Evolutionary conservation across 2,113 vertebrate species (phyloP), one percentile per base, ranked within the genome.

Genomic region (Agapornis roseicollis): DNA sequence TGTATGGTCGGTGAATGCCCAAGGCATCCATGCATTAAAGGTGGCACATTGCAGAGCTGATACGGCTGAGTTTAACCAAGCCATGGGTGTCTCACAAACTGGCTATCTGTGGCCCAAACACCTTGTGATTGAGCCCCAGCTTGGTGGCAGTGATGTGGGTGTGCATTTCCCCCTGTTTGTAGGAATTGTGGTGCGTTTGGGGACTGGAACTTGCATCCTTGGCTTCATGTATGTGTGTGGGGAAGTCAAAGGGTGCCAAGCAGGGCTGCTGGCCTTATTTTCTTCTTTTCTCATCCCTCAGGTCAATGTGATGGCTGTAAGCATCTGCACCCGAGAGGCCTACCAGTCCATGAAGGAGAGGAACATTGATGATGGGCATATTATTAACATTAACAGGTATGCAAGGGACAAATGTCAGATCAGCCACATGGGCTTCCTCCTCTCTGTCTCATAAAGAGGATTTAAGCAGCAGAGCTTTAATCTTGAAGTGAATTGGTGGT

Each of bases 381-480:
- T 99, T 77, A 99, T 99, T 96, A 99, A 99, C 95, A 99, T 99
- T 96, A 99, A 99, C 98, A 99, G 99, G 99, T 99, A 91, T 33
- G 35, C 10, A 8, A 3, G 7, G 28, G 0, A 13, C 31, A 17
- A 46, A 1, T 12, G 19, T 44, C 79, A 74, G 35, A 5, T 66
- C 68, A 46, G 44, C 69, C 55, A 9, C 0, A 1, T 17, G 39
- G 23, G 13, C 47, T 47, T 24, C 35, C 77, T 61, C 47, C 68
- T 82, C 33, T 31, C 52, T 2, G 8, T 17, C 20, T 70, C 13
- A 0, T 7, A 5, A 9, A 35, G 49, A 71, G 66, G 79, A 28
- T 80, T 69, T 35, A 6, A 33, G 58, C 17, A 3, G 64, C 18
- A 42, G 23, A 42, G 42, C 53, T 70, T 61, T 44, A 29, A 25